Base-by-base conservation (phyloP, 2,888 invertebrate species). In the Dromius quadrimaculatus region DNA sequence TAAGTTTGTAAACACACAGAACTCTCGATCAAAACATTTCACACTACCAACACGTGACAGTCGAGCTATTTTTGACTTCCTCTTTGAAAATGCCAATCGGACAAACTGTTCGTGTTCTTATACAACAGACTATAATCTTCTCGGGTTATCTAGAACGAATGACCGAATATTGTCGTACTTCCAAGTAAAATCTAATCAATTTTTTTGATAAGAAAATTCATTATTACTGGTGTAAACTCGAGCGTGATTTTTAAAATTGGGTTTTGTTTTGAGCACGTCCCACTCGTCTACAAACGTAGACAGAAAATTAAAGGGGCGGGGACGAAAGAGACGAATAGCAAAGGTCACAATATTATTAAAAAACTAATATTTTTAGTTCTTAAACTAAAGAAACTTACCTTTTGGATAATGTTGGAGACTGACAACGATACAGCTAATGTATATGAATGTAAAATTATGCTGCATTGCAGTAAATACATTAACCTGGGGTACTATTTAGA, bases 121-220 rank as follows among this genome's bases (percentile, higher is more conserved):
- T 50, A 65, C 50, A 45, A 19, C 6, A 34, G 59, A 34, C 19
- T 19, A 41, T 38, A 38, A 41, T 61, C 38, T 41, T 61, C 36
- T 61, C 36, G 22, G 61, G 41, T 54, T 54, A 54, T 54, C 50
- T 54, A 54, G 50, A 45, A 63, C 63, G 63, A 63, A 63, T 32
- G 45, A 63, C 63, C 63, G 63, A 23, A 62, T 23, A 23, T 8
- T 15, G 41, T 47, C 5, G 50, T 54, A 54, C 28, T 50, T 50
- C 28, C 41, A 50, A 1, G 5, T 28, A 23, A 28, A 54, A 15
- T 32, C 28, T 54, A 54, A 47, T 57, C 57, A n/a, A 32, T 62
- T 6, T 19, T 17, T 38, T 45, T 15, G 63, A 63, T 63, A 63
- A 63, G 63, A 62, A 62, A 23, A 59, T 28, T 43, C n/a, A 11